A percentile compares a stretch with the other conserved stretches of the same genome.
Evolutionary conservation across 2,797 vertebrate species (phyloP).

Genomic region (Dryobates pubescens): DNA sequence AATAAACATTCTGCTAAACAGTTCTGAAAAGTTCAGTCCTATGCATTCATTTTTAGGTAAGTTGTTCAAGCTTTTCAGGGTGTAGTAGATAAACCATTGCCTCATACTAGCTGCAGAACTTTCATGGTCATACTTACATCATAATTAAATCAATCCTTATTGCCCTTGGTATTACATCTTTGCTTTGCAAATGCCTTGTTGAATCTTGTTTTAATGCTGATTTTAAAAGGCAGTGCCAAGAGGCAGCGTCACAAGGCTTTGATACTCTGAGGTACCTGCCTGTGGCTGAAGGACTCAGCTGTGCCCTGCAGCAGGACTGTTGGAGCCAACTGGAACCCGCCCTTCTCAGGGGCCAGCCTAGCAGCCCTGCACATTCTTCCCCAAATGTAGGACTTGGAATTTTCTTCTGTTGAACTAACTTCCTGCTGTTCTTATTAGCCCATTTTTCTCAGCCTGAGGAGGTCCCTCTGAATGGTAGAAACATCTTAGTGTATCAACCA

Average conservation of each 20-base stretch:
- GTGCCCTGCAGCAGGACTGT: accelerated
- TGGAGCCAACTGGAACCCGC: not conserved
- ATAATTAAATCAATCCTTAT: not conserved
- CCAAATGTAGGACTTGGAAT: not conserved
- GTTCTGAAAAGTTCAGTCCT: not conserved
- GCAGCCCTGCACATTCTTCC: too few species aligned
- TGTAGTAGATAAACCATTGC: not conserved
- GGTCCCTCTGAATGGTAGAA: not conserved
- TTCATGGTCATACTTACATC: not conserved
- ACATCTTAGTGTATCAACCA: not conserved
- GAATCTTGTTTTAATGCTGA: not conserved
- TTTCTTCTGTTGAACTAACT: not conserved
- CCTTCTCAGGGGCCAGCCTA: not conserved
- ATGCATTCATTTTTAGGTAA: accelerated
- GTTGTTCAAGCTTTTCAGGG: not conserved
- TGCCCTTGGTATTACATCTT: accelerated
- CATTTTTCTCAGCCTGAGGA: not conserved
- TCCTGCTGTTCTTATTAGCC: not conserved
- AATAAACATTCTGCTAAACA: not conserved
- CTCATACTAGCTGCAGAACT: not conserved
- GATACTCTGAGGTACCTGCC: accelerated
- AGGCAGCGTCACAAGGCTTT: not conserved
- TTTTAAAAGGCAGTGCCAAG: not conserved
- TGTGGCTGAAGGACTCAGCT: not conserved
- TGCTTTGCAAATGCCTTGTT: not conserved